Conservation (phyloP, 2,113 vertebrate species). For the Hymenochirus boettgeri region DNA sequence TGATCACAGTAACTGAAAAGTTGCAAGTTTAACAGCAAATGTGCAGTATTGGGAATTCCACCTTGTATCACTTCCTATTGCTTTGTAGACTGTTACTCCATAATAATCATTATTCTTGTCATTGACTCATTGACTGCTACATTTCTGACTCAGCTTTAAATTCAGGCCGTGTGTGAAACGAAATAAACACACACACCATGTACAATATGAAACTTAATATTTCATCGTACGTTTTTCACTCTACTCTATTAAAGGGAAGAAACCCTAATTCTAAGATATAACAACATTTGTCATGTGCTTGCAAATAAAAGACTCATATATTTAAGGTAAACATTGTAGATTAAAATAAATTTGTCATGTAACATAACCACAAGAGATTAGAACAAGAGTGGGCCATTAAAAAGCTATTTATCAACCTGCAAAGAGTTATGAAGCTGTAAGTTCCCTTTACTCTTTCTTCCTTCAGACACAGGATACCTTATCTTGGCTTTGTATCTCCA, state of each 20-base stretch:
- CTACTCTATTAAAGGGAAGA: neutral
- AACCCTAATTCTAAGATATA: constrained; percentile 7
- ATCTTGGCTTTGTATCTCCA: constrained; percentile 42
- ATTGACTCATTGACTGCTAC: too few species aligned
- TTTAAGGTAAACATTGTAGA: constrained; percentile 51
- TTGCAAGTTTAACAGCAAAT: too few species aligned
- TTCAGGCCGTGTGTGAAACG: too few species aligned
- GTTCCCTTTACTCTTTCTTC: constrained; percentile 47
- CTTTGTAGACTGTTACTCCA: too few species aligned
- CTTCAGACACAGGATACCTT: constrained; percentile 44
- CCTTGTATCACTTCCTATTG: too few species aligned
- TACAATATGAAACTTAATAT: too few species aligned
- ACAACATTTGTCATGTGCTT: constrained; percentile 43
- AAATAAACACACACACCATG: too few species aligned
- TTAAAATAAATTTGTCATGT: constrained; percentile 39
- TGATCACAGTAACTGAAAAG: too few species aligned
- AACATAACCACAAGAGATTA: constrained; percentile 41
- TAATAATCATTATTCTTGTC: too few species aligned
- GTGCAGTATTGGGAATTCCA: too few species aligned
- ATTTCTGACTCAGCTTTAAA: too few species aligned
- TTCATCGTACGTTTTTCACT: neutral
- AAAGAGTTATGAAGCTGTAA: constrained; percentile 42
- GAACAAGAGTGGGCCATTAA: constrained; percentile 45
- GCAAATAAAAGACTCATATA: constrained; percentile 48
- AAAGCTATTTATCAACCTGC: constrained; percentile 44